Conservation (phyloP, 2,113 vertebrate species). For the Sinosuthora webbiana region DNA sequence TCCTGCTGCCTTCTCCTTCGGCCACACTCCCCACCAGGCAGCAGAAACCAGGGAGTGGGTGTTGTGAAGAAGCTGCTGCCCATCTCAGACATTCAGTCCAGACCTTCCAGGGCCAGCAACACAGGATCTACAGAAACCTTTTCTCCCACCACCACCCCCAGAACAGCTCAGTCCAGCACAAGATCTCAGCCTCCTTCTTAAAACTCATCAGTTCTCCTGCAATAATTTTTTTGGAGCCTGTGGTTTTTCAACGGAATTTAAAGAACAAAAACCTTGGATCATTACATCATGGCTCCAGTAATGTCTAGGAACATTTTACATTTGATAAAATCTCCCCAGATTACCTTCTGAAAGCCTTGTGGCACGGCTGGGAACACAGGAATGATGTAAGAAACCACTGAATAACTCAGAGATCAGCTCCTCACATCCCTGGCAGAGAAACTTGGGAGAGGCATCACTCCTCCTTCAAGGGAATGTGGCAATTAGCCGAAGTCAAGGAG, state of each 20-base stretch:
- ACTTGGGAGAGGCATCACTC: background rate
- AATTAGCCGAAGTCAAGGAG: background rate
- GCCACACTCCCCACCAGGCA: background rate
- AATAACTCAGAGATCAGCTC: background rate
- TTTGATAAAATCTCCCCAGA: conserved; percentile 53
- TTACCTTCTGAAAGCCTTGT: conserved; percentile 55
- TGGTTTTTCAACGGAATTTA: conserved; percentile 49
- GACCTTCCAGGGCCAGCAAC: background rate
- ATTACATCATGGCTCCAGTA: conserved; percentile 57
- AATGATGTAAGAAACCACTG: conserved; percentile 47
- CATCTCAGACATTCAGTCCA: background rate
- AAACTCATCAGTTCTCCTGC: background rate
- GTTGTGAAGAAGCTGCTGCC: background rate
- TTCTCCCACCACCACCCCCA: background rate
- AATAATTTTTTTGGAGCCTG: conserved; percentile 1
- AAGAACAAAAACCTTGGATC: conserved; percentile 36
- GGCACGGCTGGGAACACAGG: background rate
- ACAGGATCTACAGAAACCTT: background rate
- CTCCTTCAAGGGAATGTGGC: background rate
- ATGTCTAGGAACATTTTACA: conserved; percentile 34
- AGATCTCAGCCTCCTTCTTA: background rate
- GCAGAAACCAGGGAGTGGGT: background rate
- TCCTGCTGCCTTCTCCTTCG: background rate
- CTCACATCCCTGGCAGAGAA: background rate
- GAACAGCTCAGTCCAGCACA: background rate